These are phyloP conservation scores for Eolophus roseicapilla DNA, from an alignment of 2,113 vertebrate species.

Conservation along the genomic window DNA sequence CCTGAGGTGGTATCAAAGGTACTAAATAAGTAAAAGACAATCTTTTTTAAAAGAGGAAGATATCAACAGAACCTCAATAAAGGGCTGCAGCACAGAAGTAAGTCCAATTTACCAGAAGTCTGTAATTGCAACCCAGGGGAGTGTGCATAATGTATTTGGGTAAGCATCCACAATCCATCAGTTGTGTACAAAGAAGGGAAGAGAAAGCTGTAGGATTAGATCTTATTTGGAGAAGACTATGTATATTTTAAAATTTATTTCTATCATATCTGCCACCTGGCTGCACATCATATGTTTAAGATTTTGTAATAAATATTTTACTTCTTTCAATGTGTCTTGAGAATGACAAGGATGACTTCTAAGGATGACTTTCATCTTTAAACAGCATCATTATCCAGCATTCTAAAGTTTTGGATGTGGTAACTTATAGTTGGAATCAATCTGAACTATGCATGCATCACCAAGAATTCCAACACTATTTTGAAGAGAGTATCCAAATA, in stretches of 20 bases:
- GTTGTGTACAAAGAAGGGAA: neutral
- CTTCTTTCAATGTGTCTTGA: neutral
- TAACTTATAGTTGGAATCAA: neutral
- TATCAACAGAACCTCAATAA: neutral
- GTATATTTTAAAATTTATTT: neutral
- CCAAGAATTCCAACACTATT: neutral
- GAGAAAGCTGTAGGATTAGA: neutral
- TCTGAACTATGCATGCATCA: neutral
- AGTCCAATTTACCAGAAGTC: neutral
- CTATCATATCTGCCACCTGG: neutral
- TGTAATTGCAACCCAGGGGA: neutral
- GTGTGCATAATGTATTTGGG: neutral
- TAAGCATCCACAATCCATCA: neutral
- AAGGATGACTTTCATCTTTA: neutral
- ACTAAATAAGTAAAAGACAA: neutral
- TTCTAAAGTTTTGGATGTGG: neutral
- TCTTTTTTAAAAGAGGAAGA: neutral
- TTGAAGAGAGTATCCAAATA: neutral
- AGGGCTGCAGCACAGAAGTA: neutral
- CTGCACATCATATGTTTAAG: neutral
- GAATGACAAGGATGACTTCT: neutral
- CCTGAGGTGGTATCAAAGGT: neutral
- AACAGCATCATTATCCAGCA: neutral
- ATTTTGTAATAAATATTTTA: neutral
- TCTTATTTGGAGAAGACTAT: neutral